A percentile compares a stretch with the other conserved stretches of the same genome.
These are phyloP conservation scores for Odontomachus brunneus DNA, from an alignment of 1,140 invertebrate genomes.

Conservation along the genomic window DNA sequence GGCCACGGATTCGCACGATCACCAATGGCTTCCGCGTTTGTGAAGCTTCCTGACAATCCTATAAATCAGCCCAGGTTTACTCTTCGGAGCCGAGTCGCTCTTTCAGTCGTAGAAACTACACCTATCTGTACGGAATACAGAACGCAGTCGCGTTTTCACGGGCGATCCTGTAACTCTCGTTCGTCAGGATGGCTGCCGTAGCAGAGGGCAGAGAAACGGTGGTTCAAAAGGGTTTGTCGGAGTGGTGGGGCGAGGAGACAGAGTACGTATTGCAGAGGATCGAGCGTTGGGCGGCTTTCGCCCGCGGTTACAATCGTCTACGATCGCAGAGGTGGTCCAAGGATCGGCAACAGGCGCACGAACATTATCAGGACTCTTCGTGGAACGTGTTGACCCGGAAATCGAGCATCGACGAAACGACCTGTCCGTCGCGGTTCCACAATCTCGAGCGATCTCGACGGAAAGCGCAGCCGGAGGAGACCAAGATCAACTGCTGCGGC, in stretches of 20 bases:
- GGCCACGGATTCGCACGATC: constrained; percentile 62
- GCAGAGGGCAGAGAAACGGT: constrained; percentile 30
- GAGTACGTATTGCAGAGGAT: constrained; percentile 82
- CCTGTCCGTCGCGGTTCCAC: constrained; percentile 65
- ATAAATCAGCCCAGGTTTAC: constrained; percentile 64
- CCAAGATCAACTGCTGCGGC: constrained; percentile 79
- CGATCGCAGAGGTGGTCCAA: constrained; percentile 75
- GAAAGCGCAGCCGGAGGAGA: constrained; percentile 72
- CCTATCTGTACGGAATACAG: neutral
- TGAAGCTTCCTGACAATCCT: constrained; percentile 69
- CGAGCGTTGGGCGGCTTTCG: constrained; percentile 80
- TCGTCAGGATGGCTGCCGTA: constrained; percentile 14
- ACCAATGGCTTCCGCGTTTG: constrained; percentile 71
- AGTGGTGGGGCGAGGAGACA: constrained; percentile 83
- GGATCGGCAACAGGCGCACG: constrained; percentile 73
- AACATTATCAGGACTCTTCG: constrained; percentile 59
- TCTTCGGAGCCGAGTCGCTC: neutral
- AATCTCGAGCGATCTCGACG: constrained; percentile 63
- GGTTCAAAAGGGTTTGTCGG: constrained; percentile 75
- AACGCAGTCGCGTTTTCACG: neutral
- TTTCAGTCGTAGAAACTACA: neutral
- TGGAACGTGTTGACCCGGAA: constrained; percentile 74
- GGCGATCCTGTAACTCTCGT: neutral
- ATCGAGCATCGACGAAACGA: constrained; percentile 65
- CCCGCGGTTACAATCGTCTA: constrained; percentile 81